These are phyloP conservation scores for Drosophila repletoides DNA, from an alignment of 1,140 invertebrate genomes.

Conservation along the genomic window DNA sequence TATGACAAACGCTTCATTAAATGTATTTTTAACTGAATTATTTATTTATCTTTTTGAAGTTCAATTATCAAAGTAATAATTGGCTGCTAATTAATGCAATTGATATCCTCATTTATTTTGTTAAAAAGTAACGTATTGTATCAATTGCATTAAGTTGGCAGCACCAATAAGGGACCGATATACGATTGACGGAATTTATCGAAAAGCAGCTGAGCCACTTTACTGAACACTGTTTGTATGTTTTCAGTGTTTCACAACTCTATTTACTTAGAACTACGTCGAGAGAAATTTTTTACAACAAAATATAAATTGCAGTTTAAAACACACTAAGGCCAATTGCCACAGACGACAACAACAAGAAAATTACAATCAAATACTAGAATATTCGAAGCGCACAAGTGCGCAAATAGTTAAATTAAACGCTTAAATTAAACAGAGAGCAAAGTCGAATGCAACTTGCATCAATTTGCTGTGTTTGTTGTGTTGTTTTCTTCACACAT, in stretches of 20 bases:
- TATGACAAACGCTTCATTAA: too few relatives aligned
- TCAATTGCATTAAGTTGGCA: slow-evolving; percentile 11
- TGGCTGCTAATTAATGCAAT: not conserved
- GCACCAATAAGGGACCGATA: not conserved
- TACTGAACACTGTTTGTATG: not conserved
- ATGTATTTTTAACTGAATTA: too few relatives aligned
- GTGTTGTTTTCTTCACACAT: slow-evolving; percentile 52
- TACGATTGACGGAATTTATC: not conserved
- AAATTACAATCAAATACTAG: too few relatives aligned
- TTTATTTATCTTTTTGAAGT: too few relatives aligned
- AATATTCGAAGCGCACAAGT: not conserved
- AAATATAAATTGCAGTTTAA: slow-evolving; percentile 43
- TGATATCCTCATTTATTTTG: not conserved
- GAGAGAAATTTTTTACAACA: slow-evolving; percentile 52
- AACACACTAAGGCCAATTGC: slow-evolving; percentile 13
- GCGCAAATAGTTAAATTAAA: not conserved
- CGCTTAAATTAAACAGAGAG: not conserved
- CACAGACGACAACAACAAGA: too few relatives aligned
- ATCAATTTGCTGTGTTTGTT: slow-evolving; percentile 36
- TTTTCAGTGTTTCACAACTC: slow-evolving; percentile 31
- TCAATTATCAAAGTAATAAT: too few relatives aligned
- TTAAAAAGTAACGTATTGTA: not conserved
- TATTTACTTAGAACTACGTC: slow-evolving; percentile 40
- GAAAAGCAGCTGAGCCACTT: not conserved
- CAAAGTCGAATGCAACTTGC: slow-evolving; percentile 22